These are phyloP conservation scores for Pomacea canaliculata DNA, from an alignment of 2,888 invertebrate genomes.

Conservation along the genomic window DNA sequence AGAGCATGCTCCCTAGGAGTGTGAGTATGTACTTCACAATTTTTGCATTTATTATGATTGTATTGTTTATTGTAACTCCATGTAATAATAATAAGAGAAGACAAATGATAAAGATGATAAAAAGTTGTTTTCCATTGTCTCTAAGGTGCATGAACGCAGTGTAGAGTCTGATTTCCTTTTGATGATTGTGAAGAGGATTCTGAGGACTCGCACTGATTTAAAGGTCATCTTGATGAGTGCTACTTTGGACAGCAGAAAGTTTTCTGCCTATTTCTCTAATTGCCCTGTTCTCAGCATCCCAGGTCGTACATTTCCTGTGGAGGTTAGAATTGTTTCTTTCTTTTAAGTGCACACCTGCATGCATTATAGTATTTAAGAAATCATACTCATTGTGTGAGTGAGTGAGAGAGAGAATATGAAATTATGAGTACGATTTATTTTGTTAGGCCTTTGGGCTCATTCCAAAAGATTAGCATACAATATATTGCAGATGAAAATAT, in stretches of 20 bases:
- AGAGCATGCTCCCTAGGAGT: too few species aligned
- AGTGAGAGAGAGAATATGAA: too few species aligned
- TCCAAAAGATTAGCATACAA: too few species aligned
- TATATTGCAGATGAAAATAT: too few species aligned
- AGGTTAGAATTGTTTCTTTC: slow-evolving; percentile 36
- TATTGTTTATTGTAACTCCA: too few species aligned
- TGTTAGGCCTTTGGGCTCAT: too few species aligned
- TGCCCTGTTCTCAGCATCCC: slow-evolving; percentile 65
- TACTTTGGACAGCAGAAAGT: slow-evolving; percentile 64
- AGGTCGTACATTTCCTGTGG: slow-evolving; percentile 62
- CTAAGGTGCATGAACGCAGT: slow-evolving; percentile 65
- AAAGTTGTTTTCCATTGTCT: too few species aligned
- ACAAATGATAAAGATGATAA: too few species aligned
- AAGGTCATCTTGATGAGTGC: slow-evolving; percentile 68
- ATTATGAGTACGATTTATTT: too few species aligned
- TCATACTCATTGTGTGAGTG: neutral
- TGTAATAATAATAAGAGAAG: too few species aligned
- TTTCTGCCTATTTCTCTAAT: slow-evolving; percentile 62
- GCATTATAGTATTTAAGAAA: neutral
- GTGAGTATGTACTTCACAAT: too few species aligned
- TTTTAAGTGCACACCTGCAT: neutral
- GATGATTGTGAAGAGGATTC: slow-evolving; percentile 57
- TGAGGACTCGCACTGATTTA: slow-evolving; percentile 49
- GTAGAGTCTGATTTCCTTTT: slow-evolving; percentile 67
- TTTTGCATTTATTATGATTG: too few species aligned